Base-by-base conservation (phyloP, 2,888 invertebrate species). In the Lomographa bimaculata region DNA sequence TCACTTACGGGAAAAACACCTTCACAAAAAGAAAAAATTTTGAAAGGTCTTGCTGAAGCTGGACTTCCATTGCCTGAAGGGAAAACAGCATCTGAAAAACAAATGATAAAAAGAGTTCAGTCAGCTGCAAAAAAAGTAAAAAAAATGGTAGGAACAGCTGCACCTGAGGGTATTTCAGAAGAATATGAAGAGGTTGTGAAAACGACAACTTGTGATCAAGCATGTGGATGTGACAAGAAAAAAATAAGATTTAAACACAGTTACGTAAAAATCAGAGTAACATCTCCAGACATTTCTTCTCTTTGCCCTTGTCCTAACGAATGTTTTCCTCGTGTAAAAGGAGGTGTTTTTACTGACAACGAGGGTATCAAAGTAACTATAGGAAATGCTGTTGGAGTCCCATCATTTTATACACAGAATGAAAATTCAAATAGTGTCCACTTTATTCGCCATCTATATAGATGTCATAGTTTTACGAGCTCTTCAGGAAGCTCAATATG, bases 161-260 rank as follows among this genome's bases (percentile, higher is more conserved):
- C 19, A 14, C 33, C 39, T 9, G 14, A 4, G 12, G 72, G 70
- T 1, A 57, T 76, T 16, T 24, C 38, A 4, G 71, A 74, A 60
- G 66, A 72, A 41, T 63, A 63, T 26, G 54, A 79, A 62, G 74
- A 79, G 19, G 57, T 78, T n/a, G 29, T 60, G 1, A 81, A 77
- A 69, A 71, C 70, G 2, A 74, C 73, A 10, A 79, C 64, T 7
- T 80, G 80, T 53, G 80, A 81, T 29, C 60, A 71, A 26, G 77
- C 61, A 8, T 81, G 81, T 49, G 81, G 80, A 2, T 79, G 80
- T 54, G 78, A 79, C 39, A 78, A 71, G 47, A 81, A 80, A 45
- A 81, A 80, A 69, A 79, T 81, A 23, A 63, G 68, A 60, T 82
- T 82, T 50, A 81, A 80, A 50, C 78, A 81, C 18, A 81, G 82